A percentile compares a stretch with the other conserved stretches of the same genome.
phyloP scores from a whole-genome alignment of 2,888 invertebrate species.

The Elmis aenea region DNA sequence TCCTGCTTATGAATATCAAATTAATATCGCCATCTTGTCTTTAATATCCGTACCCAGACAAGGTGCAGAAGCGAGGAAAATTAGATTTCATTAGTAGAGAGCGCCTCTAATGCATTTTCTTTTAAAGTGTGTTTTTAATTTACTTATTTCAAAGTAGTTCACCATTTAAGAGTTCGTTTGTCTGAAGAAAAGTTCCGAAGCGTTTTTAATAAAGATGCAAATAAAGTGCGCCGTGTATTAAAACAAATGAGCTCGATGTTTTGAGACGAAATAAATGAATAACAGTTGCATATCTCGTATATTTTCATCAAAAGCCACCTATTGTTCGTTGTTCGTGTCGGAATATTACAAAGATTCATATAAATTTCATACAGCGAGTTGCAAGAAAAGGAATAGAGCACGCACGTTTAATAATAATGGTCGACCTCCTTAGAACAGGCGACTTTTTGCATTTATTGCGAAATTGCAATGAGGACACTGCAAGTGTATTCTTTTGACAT shows the following conservation, averaged over 20 bases:
- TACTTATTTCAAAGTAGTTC: conserved; percentile 16
- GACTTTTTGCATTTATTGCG: conserved; percentile 8
- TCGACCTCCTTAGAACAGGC: conserved; percentile 9
- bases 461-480: conserved; percentile 5
- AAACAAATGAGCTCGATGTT: too few species aligned
- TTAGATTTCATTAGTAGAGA: conserved; percentile 21
- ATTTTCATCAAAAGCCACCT: conserved; percentile 5
- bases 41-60: conserved; percentile 12
- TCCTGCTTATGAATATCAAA: conserved; percentile 17
- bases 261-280: too few species aligned
- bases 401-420: conserved; percentile 9
- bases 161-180: conserved; percentile 14
- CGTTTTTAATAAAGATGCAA: too few species aligned
- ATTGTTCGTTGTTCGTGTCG: conserved; percentile 8
- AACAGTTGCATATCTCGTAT: conserved; percentile 9
- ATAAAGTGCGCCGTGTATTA: too few species aligned
- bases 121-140: conserved; percentile 19
- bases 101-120: conserved; percentile 20
- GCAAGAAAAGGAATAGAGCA: conserved; percentile 7
- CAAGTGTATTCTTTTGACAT: conserved; percentile 1
- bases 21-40: conserved; percentile 15
- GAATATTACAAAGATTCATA: conserved; percentile 8
- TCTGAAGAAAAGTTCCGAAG: too few species aligned
- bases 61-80: conserved; percentile 17
- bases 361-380: conserved; percentile 9